Evolutionary conservation across 2,797 vertebrate species (phyloP).

Genomic region (Anisognathus igniventris): DNA sequence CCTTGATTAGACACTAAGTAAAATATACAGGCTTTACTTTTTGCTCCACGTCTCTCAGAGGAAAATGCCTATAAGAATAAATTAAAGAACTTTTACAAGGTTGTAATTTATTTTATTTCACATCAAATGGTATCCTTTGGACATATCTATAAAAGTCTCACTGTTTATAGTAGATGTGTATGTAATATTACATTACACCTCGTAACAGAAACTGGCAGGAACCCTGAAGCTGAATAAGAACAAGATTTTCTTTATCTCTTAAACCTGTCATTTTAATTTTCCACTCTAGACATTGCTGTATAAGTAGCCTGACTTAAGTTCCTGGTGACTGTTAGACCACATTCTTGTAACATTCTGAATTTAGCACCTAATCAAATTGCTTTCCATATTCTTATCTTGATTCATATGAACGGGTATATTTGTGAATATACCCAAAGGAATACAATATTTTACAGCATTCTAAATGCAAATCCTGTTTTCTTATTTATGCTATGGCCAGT

Average conservation of each 20-base stretch:
- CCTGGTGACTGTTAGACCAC: constrained; percentile 57
- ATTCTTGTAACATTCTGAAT: constrained; percentile 67
- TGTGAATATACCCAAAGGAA: constrained; percentile 51
- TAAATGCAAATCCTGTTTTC: constrained; percentile 70
- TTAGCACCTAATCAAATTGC: constrained; percentile 69
- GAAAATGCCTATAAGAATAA: constrained; percentile 33
- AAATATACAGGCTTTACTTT: constrained; percentile 44
- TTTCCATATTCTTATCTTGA: constrained; percentile 71
- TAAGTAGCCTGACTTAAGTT: constrained; percentile 59
- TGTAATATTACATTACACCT: constrained; percentile 72
- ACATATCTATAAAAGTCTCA: constrained; percentile 69
- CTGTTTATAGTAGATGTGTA: constrained; percentile 71
- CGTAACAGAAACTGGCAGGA: constrained; percentile 66
- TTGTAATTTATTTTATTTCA: constrained; percentile 72
- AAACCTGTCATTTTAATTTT: constrained; percentile 77
- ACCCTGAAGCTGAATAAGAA: constrained; percentile 62
- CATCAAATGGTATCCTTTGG: constrained; percentile 63
- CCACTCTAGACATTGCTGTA: constrained; percentile 37
- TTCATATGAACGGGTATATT: constrained; percentile 41
- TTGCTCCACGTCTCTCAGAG: not conserved
- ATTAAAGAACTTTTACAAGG: constrained; percentile 64
- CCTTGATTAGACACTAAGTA: constrained; percentile 41
- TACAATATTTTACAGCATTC: constrained; percentile 62
- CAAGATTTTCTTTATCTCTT: constrained; percentile 72
- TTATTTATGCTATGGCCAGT: constrained; percentile 58